Evolutionary conservation across 2,888 invertebrate genomes (phyloP).

Genomic region (Troglohyphantes excavatus): DNA sequence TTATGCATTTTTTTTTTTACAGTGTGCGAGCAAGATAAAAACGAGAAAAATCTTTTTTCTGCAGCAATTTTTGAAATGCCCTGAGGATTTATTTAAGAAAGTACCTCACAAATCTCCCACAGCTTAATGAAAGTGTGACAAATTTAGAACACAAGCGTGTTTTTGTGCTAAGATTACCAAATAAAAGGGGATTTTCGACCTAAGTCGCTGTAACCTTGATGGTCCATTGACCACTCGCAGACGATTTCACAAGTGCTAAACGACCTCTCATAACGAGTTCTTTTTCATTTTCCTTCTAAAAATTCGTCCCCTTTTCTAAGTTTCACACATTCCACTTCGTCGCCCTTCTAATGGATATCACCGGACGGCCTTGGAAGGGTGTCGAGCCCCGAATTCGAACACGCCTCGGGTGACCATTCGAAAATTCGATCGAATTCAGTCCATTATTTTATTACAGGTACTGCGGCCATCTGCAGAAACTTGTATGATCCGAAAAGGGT

Average conservation of each 20-base stretch:
- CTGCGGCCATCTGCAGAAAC: too few species aligned
- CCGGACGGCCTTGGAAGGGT: neutral
- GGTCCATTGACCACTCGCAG: slow-evolving; percentile 47
- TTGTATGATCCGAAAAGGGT: neutral
- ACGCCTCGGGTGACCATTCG: neutral
- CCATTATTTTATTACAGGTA: too few species aligned
- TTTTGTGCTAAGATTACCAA: neutral
- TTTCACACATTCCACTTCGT: slow-evolving; percentile 9
- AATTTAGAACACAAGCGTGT: neutral
- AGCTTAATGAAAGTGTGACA: too few species aligned
- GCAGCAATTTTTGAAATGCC: too few species aligned
- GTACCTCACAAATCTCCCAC: too few species aligned
- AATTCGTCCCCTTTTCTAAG: neutral
- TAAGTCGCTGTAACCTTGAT: slow-evolving; percentile 7
- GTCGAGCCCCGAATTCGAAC: neutral
- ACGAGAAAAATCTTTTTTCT: too few species aligned
- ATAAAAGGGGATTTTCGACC: slow-evolving; percentile 7
- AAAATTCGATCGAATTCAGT: neutral
- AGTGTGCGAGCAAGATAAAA: too few species aligned
- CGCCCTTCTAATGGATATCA: neutral
- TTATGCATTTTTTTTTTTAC: too few species aligned
- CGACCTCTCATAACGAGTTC: slow-evolving; percentile 25
- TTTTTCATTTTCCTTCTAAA: neutral
- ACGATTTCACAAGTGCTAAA: slow-evolving; percentile 28
- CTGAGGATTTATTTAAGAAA: too few species aligned